Base-by-base conservation (phyloP, 23 tunicate genomes). In the Phallusia fumigata region DNA sequence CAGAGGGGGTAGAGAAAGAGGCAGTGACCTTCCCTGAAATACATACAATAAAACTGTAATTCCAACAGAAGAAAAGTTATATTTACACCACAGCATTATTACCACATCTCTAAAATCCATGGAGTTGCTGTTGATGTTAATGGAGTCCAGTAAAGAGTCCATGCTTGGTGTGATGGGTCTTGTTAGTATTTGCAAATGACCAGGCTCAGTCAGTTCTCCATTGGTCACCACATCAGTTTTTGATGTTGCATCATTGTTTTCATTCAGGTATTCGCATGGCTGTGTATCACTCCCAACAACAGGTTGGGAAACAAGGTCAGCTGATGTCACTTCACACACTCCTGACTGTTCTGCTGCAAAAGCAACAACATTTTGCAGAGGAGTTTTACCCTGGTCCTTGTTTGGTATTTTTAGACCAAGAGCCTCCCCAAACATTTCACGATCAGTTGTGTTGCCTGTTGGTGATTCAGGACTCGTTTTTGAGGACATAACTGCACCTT, bases 331-430 rank as follows among this genome's bases (percentile, higher is more conserved):
- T 40, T 5, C 47, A 40, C 47, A 40, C 0, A 88, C 53, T 31
- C 93, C 93, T 0, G 93, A 86, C 75, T 88, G 79, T 72, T 88
- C 74, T 0, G 93, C 93, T 64, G 93, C 93, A 36, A 31, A 83
- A 16, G 83, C 87, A 19, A 88, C 44, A 26, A 88, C 74, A 51
- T 83, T 88, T 18, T 32, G 26, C 22, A 16, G 30, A 52, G 33
- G 22, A 32, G 74, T 3, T 80, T 53, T 32, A 1, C 1, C 58
- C 3, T 35, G 30, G 19, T 77, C 33, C 11, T 32, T 32, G 36
- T 80, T 80, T 26, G 32, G 74, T 52, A 80, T 80, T 80, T 80
- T 52, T 19, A 80, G 11, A 53, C 83, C 83, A 26, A 80, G 36
- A 8, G 83, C 83, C 28, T 53, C 83, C 24, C 83, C 83, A 53